These are phyloP conservation scores for Cyprinella venusta DNA, from an alignment of 2,797 vertebrate genomes.

Conservation along the genomic window DNA sequence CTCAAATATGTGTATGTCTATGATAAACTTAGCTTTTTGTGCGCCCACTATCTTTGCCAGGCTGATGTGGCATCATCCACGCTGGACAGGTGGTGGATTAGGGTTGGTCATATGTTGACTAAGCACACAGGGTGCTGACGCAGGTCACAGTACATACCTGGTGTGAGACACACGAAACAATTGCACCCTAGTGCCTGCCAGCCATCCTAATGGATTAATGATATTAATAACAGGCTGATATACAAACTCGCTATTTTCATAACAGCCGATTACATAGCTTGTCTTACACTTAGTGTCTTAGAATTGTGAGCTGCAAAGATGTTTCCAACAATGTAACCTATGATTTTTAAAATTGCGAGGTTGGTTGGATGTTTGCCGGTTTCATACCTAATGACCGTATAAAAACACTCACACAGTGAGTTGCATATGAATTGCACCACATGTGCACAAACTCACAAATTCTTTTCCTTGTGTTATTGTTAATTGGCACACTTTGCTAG, in stretches of 20 bases:
- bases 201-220: conserved; percentile 16
- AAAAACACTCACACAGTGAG: neutral
- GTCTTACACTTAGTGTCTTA: neutral
- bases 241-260: neutral
- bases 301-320: neutral
- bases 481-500: neutral
- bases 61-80: neutral
- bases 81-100: conserved; percentile 60
- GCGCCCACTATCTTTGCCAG: neutral
- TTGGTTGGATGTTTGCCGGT: neutral
- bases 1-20: neutral
- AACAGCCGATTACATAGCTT: neutral
- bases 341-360: neutral
- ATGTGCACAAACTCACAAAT: neutral
- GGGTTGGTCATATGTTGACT: conserved; percentile 49
- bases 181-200: conserved; percentile 56
- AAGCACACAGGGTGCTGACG: conserved; percentile 57
- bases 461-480: neutral
- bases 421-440: conserved; percentile 1
- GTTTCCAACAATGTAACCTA: neutral
- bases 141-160: conserved; percentile 55
- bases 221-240: neutral
- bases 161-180: conserved; percentile 57
- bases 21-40: neutral
- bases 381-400: neutral